A percentile compares a stretch with the other conserved stretches of the same genome.
phyloP scores from a whole-genome alignment of 1,140 invertebrate genomes.

The Drosophila kepulauana region DNA sequence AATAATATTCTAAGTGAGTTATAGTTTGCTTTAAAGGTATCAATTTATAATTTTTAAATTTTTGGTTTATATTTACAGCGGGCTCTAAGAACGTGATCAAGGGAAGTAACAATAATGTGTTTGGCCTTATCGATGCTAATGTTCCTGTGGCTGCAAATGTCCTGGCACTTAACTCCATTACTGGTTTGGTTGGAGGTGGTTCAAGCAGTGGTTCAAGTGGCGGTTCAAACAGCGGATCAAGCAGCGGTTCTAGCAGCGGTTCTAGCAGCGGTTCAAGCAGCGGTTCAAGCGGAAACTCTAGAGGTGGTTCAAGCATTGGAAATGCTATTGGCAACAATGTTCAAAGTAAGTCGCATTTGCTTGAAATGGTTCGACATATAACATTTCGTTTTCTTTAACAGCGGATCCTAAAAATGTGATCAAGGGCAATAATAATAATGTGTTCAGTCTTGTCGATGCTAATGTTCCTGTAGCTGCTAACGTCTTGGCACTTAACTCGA shows the following conservation, averaged over 20 bases:
- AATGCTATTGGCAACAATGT: background rate
- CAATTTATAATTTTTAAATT: background rate
- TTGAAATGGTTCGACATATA: no score
- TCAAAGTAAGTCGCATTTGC: background rate
- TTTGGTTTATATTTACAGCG: background rate
- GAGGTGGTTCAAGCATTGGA: background rate
- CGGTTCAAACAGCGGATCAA: background rate
- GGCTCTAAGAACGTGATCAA: background rate
- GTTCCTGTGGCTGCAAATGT: constrained; percentile 1
- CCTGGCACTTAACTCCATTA: background rate
- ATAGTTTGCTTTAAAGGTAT: background rate
- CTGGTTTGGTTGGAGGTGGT: background rate
- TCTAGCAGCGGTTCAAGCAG: background rate
- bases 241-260: background rate
- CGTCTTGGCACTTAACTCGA: background rate
- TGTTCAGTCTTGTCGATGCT: background rate
- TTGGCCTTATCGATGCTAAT: constrained; percentile 11
- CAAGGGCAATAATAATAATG: background rate
- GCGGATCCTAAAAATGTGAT: background rate
- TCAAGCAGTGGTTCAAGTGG: background rate
- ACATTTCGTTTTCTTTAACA: background rate
- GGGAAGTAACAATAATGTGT: background rate
- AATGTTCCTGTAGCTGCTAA: background rate
- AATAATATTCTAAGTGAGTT: background rate
- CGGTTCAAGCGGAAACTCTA: background rate